phyloP scores from a whole-genome alignment of 2,888 invertebrate genomes.

The Hydrotaea cyrtoneurina region DNA sequence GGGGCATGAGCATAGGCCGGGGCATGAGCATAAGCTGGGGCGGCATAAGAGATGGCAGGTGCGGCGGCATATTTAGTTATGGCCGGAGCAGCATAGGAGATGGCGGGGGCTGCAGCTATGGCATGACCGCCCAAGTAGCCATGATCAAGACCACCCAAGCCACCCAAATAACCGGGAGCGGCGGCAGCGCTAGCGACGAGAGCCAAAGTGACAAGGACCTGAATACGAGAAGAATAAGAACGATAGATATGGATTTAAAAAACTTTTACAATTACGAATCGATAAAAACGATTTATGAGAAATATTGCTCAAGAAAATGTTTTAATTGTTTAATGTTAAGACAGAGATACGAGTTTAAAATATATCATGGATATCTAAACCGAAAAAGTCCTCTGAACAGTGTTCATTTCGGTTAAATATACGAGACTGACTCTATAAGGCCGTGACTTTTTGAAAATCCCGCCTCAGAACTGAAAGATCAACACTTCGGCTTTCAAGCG shows the following conservation, averaged over 20 bases:
- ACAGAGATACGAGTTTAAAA: too few species aligned
- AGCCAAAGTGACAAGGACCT: conserved; percentile 75
- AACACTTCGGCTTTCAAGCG: too few species aligned
- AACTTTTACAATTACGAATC: too few species aligned
- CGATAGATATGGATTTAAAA: conserved; percentile 1
- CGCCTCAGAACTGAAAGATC: too few species aligned
- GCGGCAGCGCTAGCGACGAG: conserved; percentile 76
- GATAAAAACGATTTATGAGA: too few species aligned
- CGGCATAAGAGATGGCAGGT: conserved; percentile 78
- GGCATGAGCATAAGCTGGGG: conserved; percentile 31
- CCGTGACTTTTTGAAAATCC: too few species aligned
- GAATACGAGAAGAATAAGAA: conserved; percentile 27
- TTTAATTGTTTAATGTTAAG: too few species aligned
- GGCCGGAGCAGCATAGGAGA: conserved; percentile 70
- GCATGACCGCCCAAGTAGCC: conserved; percentile 49
- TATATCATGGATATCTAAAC: too few species aligned
- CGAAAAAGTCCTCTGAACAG: too few species aligned
- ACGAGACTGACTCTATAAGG: too few species aligned
- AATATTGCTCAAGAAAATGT: too few species aligned
- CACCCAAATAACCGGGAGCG: conserved; percentile 77
- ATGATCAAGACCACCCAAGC: conserved; percentile 33
- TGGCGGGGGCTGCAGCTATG: conserved; percentile 62
- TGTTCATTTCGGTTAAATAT: too few species aligned
- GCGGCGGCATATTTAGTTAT: conserved; percentile 81
- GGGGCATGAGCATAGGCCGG: conserved; percentile 57